Conservation (phyloP, 2,113 vertebrate genomes). For the Ctenomys sociabilis region DNA sequence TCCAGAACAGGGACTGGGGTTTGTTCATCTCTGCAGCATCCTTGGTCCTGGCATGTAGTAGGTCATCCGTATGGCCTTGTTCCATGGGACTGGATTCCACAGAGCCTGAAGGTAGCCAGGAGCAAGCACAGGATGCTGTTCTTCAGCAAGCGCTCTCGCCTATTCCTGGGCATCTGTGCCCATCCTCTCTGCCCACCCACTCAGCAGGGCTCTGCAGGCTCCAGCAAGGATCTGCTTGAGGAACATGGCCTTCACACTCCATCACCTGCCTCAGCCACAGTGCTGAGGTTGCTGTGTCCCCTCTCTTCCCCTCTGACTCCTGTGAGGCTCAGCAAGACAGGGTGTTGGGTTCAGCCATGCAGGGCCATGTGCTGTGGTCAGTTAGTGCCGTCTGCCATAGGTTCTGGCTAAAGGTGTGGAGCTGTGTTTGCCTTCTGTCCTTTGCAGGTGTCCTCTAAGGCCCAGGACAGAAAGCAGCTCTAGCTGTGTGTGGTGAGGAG, state of each 20-base stretch:
- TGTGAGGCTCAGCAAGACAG: neutral
- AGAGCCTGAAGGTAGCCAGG: neutral
- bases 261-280: neutral
- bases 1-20: neutral
- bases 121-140: neutral
- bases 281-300: neutral
- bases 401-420: neutral
- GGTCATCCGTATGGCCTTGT: neutral
- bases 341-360: neutral
- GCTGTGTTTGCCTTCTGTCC: neutral
- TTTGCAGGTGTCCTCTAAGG: neutral
- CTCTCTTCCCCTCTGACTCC: neutral
- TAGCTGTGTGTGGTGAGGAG: neutral
- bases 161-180: neutral
- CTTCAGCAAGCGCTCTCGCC: neutral
- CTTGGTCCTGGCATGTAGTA: neutral
- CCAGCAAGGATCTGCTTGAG: neutral
- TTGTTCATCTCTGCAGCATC: neutral
- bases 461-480: neutral
- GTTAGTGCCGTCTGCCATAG: conserved; percentile 23
- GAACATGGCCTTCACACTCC: neutral
- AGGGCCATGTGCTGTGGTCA: neutral
- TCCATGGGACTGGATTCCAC: neutral
- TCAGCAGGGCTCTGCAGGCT: neutral
- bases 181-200: neutral